Percentiles rank a stretch among this genome's conserved stretches.
Evolutionary conservation across 2,888 invertebrate genomes (phyloP).

Genomic region (Himalopsyche anomala): DNA sequence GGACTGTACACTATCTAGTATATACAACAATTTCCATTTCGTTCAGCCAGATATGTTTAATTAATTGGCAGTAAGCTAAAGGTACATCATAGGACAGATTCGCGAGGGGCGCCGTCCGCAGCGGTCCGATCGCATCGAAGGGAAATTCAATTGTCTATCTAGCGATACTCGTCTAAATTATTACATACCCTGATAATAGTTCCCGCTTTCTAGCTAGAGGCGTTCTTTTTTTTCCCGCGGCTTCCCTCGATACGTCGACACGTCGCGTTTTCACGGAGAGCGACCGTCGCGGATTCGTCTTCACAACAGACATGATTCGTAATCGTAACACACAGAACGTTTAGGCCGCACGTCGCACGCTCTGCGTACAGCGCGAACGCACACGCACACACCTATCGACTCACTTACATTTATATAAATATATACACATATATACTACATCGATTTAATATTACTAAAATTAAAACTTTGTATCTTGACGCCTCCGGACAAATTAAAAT

Average conservation of each 20-base stretch:
- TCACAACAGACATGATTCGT: constrained; percentile 61
- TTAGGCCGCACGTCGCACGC: constrained; percentile 24
- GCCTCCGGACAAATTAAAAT: constrained; percentile 62
- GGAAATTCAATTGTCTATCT: constrained; percentile 65
- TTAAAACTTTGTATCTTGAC: constrained; percentile 59
- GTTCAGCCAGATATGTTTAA: constrained; percentile 66
- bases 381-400: constrained; percentile 58
- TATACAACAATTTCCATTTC: constrained; percentile 72
- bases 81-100: constrained; percentile 70
- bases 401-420: constrained; percentile 65
- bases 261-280: neutral
- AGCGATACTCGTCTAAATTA: constrained; percentile 64
- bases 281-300: constrained; percentile 45
- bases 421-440: constrained; percentile 66
- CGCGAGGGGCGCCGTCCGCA: constrained; percentile 58
- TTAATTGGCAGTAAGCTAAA: constrained; percentile 72
- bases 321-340: constrained; percentile 57
- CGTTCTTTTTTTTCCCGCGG: constrained; percentile 8
- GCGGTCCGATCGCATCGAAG: constrained; percentile 53
- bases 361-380: neutral
- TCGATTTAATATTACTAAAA: constrained; percentile 64
- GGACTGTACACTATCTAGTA: constrained; percentile 80
- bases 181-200: constrained; percentile 65
- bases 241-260: neutral
- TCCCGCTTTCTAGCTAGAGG: constrained; percentile 57